A percentile compares a stretch with the other conserved stretches of the same genome.
These are phyloP conservation scores for Heliconius ismenius DNA, from an alignment of 2,888 invertebrate genomes.

Conservation along the genomic window DNA sequence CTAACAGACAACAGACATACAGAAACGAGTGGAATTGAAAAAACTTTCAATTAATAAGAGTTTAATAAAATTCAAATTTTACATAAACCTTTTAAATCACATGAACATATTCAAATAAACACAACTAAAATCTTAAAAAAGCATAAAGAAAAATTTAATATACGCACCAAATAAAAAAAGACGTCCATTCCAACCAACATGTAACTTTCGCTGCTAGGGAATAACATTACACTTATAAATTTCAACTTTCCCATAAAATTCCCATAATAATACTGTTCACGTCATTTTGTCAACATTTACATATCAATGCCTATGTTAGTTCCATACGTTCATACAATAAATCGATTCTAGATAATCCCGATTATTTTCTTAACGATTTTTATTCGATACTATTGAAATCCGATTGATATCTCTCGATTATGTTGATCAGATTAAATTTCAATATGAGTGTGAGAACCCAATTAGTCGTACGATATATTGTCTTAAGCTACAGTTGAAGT, in stretches of 20 bases:
- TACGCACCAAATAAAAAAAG: neutral
- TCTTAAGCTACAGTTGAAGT: neutral
- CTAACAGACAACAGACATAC: too few species aligned
- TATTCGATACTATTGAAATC: slow-evolving; percentile 25
- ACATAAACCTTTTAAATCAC: neutral
- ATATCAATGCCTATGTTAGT: slow-evolving; percentile 18
- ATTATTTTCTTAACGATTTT: slow-evolving; percentile 30
- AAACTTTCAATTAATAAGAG: too few species aligned
- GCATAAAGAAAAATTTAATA: neutral
- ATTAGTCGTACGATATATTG: slow-evolving; percentile 31
- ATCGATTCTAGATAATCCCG: slow-evolving; percentile 11
- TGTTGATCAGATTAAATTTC: slow-evolving; percentile 36
- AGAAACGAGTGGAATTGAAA: too few species aligned
- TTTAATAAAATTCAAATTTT: neutral
- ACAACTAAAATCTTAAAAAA: neutral
- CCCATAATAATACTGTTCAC: slow-evolving; percentile 11
- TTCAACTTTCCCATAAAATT: slow-evolving; percentile 6
- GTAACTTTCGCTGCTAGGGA: slow-evolving; percentile 7
- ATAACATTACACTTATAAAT: slow-evolving; percentile 8
- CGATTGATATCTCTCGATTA: slow-evolving; percentile 34
- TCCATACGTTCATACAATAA: slow-evolving; percentile 24
- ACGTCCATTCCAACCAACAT: neutral
- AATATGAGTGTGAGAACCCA: slow-evolving; percentile 36
- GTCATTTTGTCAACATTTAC: slow-evolving; percentile 25
- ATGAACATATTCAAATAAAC: neutral